phyloP scores from a whole-genome alignment of 2,888 invertebrate species.

The Phoenoteleia sp. region DNA sequence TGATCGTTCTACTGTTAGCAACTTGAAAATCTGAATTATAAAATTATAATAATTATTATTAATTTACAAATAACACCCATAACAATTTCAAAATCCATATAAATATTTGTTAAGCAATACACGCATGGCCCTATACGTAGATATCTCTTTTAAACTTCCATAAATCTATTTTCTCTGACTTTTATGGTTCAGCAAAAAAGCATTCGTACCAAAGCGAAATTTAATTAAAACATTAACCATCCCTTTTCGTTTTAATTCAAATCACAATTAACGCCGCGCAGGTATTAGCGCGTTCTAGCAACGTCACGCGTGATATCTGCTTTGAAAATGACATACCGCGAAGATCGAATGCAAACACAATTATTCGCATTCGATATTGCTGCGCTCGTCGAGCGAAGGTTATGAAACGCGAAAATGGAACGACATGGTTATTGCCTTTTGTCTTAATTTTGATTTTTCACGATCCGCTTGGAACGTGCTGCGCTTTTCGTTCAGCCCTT shows the following conservation, averaged over 20 bases:
- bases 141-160: too few species aligned
- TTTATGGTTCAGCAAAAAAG: too few species aligned
- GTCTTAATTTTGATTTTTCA: slow-evolving; percentile 46
- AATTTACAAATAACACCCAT: too few species aligned
- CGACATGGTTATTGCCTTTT: slow-evolving; percentile 22
- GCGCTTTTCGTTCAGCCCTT: too few species aligned
- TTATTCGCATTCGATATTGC: slow-evolving; percentile 43
- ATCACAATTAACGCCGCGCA: slow-evolving; percentile 22
- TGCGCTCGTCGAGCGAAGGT: slow-evolving; percentile 11
- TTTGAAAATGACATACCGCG: slow-evolving; percentile 28
- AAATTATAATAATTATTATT: too few species aligned
- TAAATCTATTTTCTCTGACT: too few species aligned
- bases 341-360: slow-evolving; percentile 62
- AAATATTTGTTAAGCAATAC: too few species aligned
- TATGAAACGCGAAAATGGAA: slow-evolving; percentile 45
- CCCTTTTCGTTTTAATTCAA: slow-evolving; percentile 24
- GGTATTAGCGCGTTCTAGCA: slow-evolving; percentile 30
- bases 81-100: too few species aligned
- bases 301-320: slow-evolving; percentile 37
- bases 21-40: too few species aligned
- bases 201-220: too few species aligned
- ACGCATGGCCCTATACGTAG: too few species aligned
- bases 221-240: slow-evolving; percentile 10
- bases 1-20: too few species aligned
- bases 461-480: not conserved